A percentile compares a stretch with the other conserved stretches of the same genome.
phyloP scores from a whole-genome alignment of 2,888 invertebrate genomes.

The Agrilus mali region DNA sequence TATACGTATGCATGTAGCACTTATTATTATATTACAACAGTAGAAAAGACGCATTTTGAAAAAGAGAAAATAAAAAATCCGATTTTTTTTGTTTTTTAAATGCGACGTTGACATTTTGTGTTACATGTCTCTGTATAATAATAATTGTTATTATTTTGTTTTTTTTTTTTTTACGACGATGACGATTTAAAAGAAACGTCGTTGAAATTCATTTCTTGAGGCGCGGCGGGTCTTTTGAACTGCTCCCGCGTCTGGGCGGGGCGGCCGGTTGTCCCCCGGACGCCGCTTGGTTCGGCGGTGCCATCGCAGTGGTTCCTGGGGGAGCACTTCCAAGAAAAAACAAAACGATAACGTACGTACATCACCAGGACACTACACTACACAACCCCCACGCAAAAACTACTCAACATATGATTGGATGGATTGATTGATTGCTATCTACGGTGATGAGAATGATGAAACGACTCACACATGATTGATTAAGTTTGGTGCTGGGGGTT shows the following conservation, averaged over 20 bases:
- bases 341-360: too few species aligned
- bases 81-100: too few species aligned
- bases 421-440: background rate
- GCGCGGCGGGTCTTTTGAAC: conserved; percentile 32
- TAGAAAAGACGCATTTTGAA: too few species aligned
- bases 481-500: background rate
- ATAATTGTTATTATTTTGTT: too few species aligned
- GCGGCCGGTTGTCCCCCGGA: conserved; percentile 24
- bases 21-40: too few species aligned
- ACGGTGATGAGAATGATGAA: conserved; percentile 7
- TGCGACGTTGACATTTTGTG: too few species aligned
- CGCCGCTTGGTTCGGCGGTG: conserved; percentile 46
- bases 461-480: conserved; percentile 11
- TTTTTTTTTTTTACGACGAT: background rate
- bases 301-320: conserved; percentile 37
- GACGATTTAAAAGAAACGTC: background rate
- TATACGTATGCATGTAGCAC: too few species aligned
- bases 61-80: too few species aligned
- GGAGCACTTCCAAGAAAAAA: conserved; percentile 37
- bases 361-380: too few species aligned
- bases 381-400: conserved; percentile 29
- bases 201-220: conserved; percentile 26
- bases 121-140: too few species aligned
- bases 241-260: conserved; percentile 46
- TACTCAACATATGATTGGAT: conserved; percentile 18